Evolutionary conservation across 92 coral and sea anemone genomes (phyloP), one percentile per base, ranked within the genome.

Genomic region (Blastomussa wellsi): DNA sequence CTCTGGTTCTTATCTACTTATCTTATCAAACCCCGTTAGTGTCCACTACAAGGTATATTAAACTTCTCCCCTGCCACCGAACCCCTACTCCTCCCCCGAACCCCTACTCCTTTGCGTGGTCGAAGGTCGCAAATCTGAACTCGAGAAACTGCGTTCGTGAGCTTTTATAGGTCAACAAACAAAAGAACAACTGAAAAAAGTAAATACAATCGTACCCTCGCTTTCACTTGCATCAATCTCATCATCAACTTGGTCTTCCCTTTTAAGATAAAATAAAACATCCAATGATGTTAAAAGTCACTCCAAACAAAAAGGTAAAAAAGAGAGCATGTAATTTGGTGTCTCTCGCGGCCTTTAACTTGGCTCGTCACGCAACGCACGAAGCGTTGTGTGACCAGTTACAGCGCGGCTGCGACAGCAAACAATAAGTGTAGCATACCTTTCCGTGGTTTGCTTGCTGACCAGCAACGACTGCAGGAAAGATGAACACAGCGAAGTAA

Each of bases 391-490:
- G 42, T 33, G 42, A 36, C 26, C 68, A 62, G 68, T 2, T 14
- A 28, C 1, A 33, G 4, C 16, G 16, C 74, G n/a, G 24, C n/a
- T 32, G 38, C 12, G 32, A 59, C 14, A n/a, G 24, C 3, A 39
- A 6, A 13, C 10, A 33, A 52, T 64, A 35, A 31, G 64, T 11
- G 15, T 41, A 41, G 44, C 44, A 72, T 92, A 96, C 99, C 98
- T 91, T 52, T 81, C 90, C 24, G 67, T 49, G 33, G 84, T 74
- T 14, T 86, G 87, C 68, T 87, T 94, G 83, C 93, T 91, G 92
- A 92, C 87, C 70, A 96, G 92, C 47, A 96, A 80, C 15, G 99
- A 96, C 80, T 94, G 91, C 79, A 96, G 94, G 75, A 96, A 96
- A n/a, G 92, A 82, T 2, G 93, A 86, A 74, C 98, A 96, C 83